These are phyloP conservation scores for Chondrosia reniformis DNA, from an alignment of 37 sponge, comb jelly and placozoan genomes.

Conservation along the genomic window DNA sequence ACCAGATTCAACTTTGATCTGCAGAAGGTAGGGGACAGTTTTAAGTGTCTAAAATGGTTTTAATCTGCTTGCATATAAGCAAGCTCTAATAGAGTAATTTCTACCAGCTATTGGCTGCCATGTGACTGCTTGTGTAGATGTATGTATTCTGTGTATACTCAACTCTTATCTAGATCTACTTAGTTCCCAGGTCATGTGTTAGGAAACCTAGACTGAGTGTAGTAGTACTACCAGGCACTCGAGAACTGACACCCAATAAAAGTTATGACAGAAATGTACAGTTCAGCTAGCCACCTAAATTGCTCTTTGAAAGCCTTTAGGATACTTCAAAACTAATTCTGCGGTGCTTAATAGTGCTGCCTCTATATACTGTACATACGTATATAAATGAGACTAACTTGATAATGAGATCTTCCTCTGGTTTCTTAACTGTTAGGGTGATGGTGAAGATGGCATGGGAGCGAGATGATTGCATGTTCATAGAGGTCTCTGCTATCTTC, in stretches of 20 bases:
- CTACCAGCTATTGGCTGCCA: no score
- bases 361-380: background rate
- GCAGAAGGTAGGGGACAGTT: background rate
- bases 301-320: background rate
- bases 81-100: no score
- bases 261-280: no score
- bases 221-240: no score
- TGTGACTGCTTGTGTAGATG: no score
- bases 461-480: slow-evolving; percentile 85
- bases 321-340: background rate
- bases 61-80: no score
- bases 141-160: no score
- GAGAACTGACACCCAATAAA: no score
- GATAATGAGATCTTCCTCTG: slow-evolving; percentile 48
- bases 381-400: slow-evolving; percentile 25
- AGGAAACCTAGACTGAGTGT: no score
- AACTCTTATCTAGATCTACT: no score
- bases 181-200: no score
- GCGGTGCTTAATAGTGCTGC: background rate
- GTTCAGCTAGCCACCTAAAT: background rate
- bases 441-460: slow-evolving; percentile 87
- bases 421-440: slow-evolving; percentile 52
- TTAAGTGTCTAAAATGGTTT: no score
- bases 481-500: slow-evolving; percentile 85
- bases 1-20: slow-evolving; percentile 89